Conservation (phyloP, 2,797 vertebrate species). For the Chaunax sp. region DNA sequence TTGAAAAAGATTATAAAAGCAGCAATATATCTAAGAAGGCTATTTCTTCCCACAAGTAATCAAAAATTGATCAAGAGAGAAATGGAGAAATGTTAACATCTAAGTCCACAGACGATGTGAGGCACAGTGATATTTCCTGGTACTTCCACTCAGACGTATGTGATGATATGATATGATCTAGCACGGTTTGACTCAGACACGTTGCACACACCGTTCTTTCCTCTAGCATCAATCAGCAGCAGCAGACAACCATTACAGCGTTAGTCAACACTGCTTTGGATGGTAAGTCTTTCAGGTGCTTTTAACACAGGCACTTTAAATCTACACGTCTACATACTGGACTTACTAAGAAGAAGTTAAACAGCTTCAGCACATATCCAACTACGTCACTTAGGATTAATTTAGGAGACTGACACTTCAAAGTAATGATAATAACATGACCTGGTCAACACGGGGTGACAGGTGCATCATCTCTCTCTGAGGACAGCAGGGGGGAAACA, state of each 20-base stretch:
- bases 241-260: slow-evolving; percentile 6
- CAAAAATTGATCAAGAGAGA: slow-evolving; percentile 17
- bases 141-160: slow-evolving; percentile 23
- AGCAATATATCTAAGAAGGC: too few species aligned
- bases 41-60: slow-evolving; percentile 11
- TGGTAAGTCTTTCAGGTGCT: too few species aligned
- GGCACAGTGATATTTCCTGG: slow-evolving; percentile 35
- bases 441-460: too few species aligned
- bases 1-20: too few species aligned
- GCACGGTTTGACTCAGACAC: slow-evolving; percentile 41
- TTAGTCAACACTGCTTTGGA: slow-evolving; percentile 32
- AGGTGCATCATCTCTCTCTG: slow-evolving; percentile 17
- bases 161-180: slow-evolving; percentile 31
- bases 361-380: too few species aligned
- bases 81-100: neutral
- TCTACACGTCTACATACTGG: too few species aligned
- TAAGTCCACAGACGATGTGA: slow-evolving; percentile 20
- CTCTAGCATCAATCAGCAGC: slow-evolving; percentile 35
- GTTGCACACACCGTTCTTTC: slow-evolving; percentile 27
- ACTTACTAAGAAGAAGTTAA: too few species aligned
- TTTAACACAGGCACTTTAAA: too few species aligned
- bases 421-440: too few species aligned
- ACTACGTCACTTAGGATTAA: neutral
- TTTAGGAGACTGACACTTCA: too few species aligned
- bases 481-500: slow-evolving; percentile 41